These are phyloP conservation scores for Rhodophaea formosa DNA, from an alignment of 2,888 invertebrate genomes.

Conservation along the genomic window DNA sequence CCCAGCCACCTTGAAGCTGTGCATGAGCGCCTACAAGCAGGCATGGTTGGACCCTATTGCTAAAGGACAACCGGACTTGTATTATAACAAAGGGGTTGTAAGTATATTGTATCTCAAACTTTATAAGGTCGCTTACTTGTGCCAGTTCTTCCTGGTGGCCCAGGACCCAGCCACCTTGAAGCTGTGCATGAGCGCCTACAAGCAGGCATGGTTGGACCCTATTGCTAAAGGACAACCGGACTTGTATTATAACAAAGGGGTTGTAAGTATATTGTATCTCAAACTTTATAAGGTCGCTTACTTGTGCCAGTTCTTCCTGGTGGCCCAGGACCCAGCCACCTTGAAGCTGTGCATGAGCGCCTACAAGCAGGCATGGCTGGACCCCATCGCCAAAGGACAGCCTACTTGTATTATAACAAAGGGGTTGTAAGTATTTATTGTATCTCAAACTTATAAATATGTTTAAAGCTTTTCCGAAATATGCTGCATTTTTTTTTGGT, in stretches of 20 bases:
- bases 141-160: constrained; percentile 87
- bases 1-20: constrained; percentile 85
- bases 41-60: constrained; percentile 87
- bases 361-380: constrained; percentile 64
- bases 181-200: constrained; percentile 89
- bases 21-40: constrained; percentile 90
- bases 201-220: constrained; percentile 87
- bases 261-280: no score
- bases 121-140: constrained; percentile 90
- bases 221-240: constrained; percentile 88
- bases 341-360: constrained; percentile 19
- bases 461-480: no score
- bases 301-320: constrained; percentile 88
- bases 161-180: constrained; percentile 87
- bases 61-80: constrained; percentile 88
- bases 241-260: constrained; percentile 91
- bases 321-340: constrained; percentile 86
- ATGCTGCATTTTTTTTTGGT: no score
- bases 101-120: no score
- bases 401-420: constrained; percentile 91
- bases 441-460: no score
- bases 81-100: constrained; percentile 92
- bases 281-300: no score
- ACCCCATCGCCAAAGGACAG: constrained; percentile 85
- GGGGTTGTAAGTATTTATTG: constrained; percentile 84